Evolutionary conservation across 2,888 invertebrate genomes (phyloP), one percentile per base, ranked within the genome.

Genomic region (Ophion slaviceki): DNA sequence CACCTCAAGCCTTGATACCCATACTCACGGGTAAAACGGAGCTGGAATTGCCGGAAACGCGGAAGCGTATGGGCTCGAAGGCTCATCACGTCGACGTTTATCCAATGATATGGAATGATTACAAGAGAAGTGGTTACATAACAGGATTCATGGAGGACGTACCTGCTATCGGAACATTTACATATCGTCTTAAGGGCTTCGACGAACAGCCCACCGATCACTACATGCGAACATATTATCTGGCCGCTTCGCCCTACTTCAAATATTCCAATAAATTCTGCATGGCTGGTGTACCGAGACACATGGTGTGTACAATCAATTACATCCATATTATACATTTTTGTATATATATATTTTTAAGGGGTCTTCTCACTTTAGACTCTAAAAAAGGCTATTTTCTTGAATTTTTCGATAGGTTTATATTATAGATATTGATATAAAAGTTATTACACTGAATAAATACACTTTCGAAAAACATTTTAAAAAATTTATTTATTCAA

Each of bases 61-160:
- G 98, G 87, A 96, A 96, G 93, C 94, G 96, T 68, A 95, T 96
- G 92, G 92, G 94, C 61, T 93, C 94, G 4, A 95, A 95, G 66
- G 96, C 97, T 0, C 93, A 95, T 17, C 96, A 95, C 72, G 96
- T 98, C 0, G 96, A 98, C 92, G 94, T 96, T 0, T 97, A 97
- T 94, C 98, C 98, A 0, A 97, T 98, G 94, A 96, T 98, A 87
- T 99, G 98, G 97, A 96, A 97, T 88, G 96, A 97, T 77, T 96
- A 96, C 88, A 96, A 96, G 77, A 94, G 95, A 2, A 95, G 95
- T 75, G 97, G 97, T 90, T 95, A 94, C 84, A 95, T 96, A 40
- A 97, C 98, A 2, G 97, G 97, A 0, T 99, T 97, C 93, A 97
- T 97, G 90, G 99, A 99, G 92, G 99, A 99, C 92, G 96, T 96